Evolutionary conservation across 1,140 invertebrate species (phyloP).

Genomic region (Myzus persicae): DNA sequence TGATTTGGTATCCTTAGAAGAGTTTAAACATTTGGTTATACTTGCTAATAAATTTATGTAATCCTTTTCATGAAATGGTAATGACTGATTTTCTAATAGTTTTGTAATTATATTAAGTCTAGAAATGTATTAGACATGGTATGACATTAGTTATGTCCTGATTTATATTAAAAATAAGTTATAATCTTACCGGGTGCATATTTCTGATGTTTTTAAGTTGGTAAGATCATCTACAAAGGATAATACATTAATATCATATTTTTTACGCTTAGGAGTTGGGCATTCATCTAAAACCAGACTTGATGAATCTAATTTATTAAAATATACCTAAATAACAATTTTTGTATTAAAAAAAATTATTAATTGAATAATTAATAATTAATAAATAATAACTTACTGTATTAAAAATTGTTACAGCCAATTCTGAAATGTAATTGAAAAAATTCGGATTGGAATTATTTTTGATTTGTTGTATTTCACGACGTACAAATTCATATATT

Average conservation of each 20-base stretch:
- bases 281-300: neutral
- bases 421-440: slow-evolving; percentile 3
- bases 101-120: slow-evolving; percentile 42
- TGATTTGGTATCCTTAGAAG: slow-evolving; percentile 9
- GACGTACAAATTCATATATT: slow-evolving; percentile 47
- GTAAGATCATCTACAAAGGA: slow-evolving; percentile 35
- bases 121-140: neutral
- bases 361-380: neutral
- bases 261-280: slow-evolving; percentile 29
- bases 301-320: slow-evolving; percentile 18
- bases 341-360: neutral
- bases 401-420: slow-evolving; percentile 35
- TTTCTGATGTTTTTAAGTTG: slow-evolving; percentile 21
- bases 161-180: neutral
- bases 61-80: slow-evolving; percentile 23
- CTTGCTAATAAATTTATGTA: slow-evolving; percentile 11
- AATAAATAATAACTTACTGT: slow-evolving; percentile 28
- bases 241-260: slow-evolving; percentile 30
- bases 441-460: slow-evolving; percentile 37
- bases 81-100: neutral
- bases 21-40: slow-evolving; percentile 19
- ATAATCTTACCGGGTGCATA: slow-evolving; percentile 10
- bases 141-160: neutral
- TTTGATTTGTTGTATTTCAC: slow-evolving; percentile 40
- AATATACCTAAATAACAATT: slow-evolving; percentile 36